Evolutionary conservation across 2,113 vertebrate species (phyloP), one percentile per base, ranked within the genome.

Genomic region (Epinephelus cyanopodus): DNA sequence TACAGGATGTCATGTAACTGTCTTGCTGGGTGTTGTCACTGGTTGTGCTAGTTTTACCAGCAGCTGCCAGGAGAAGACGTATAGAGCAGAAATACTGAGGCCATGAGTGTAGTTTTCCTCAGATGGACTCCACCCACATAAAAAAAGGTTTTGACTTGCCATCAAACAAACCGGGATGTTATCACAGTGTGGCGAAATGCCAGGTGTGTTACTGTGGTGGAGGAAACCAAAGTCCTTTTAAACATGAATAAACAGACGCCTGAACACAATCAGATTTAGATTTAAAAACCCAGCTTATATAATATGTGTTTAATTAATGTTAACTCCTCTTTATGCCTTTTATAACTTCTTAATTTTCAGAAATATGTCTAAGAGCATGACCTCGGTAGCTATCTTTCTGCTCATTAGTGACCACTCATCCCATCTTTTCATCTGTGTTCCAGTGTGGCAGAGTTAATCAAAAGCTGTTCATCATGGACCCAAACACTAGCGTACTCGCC

Each of bases 381-480:
- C 3, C 15, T 65, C 2, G 3, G 4, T 50, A 25, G 14, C 21
- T 39, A 10, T 5, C 15, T 10, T 1, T 4, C 33, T 6, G 33
- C 15, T 48, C 50, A 50, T 18, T 3, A 45, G 3, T 66, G 10
- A 53, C 18, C 33, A n/a, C 15, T 64, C 66, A n/a, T 77, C n/a
- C 13, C n/a, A 1, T 12, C 9, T 66, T 6, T n/a, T n/a, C 8
- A 13, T 84, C 15, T 58, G 14, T 84, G 23, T 77, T 66, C 76
- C 75, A 61, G 62, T 56, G 39, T 81, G 47, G 23, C 69, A 85
- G 48, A 81, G 61, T 67, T 74, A 23, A 80, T 42, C 52, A 19
- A 74, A 79, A 65, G 3, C 60, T 17, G 37, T 10, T 79, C 5
- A 90, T 53, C 77, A 97, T 96, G 96, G 94, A 96, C 60, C 63